Evolutionary conservation across 2,113 vertebrate genomes (phyloP), one percentile per base, ranked within the genome.

Genomic region (Neolamprologus fasciatus): DNA sequence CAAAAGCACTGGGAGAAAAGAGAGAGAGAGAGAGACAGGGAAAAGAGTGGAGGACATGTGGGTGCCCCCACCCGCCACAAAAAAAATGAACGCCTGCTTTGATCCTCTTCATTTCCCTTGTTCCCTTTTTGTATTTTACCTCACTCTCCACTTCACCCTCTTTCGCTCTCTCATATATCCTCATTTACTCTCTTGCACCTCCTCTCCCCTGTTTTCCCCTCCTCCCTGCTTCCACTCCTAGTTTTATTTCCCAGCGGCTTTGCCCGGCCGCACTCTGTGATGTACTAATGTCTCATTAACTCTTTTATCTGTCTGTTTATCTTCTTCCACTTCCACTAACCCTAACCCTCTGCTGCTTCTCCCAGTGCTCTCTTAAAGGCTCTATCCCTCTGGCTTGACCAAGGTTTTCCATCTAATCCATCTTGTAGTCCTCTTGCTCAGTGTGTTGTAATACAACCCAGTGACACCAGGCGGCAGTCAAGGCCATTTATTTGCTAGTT

Each of bases 391-490:
- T 37, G 47, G 87, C 54, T 89, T 47, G 57, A 88, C 89, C 85
- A 78, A 63, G 81, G 26, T 31, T 73, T 82, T 61, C 45, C 13
- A 31, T 91, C 66, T 88, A 50, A 83, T 91, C 82, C 66, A 5
- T 90, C 66, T 87, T 17, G 8, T 28, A 11, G 53, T 80, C 4
- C 3, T 81, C 86, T 85, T n/a, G 9, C 35, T 80, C 26, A 35
- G 12, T 23, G 12, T 16, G 73, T 16, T 95, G 94, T 57, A 91
- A 89, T 93, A 80, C 85, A 50, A n/a, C 11, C 10, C 4, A 2
- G 2, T 26, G 66, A 87, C 95, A 94, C 86, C 87, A 94, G 95
- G 90, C 4, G 95, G 93, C 94, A 93, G 92, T 86, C 87, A 83
- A 94, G 89, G 21, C 87, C 76, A 57, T 83, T 88, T 21, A 55